Base-by-base conservation (phyloP, 2,797 vertebrate species). In the Crenuchus spilurus region DNA sequence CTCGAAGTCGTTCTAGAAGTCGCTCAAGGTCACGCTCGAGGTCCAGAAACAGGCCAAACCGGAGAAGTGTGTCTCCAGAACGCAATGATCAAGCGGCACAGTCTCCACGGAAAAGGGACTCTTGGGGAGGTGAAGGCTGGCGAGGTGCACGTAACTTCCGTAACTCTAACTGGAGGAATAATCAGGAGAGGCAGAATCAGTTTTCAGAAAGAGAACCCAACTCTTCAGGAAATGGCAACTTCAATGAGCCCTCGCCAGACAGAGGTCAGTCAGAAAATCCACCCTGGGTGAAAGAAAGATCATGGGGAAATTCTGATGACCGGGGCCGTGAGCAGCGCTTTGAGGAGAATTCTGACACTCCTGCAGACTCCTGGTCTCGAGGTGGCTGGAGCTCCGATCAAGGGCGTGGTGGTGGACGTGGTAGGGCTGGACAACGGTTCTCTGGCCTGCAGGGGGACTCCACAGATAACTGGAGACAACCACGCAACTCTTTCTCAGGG, bases 241-340 rank as follows among this genome's bases (percentile, higher is more conserved):
- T 71, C 1, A 52, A 90, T 13, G 94, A 94, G 63, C 82, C 84
- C 0, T 89, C 91, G 26, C 89, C 93, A 1, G 94, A 96, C 2
- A 92, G 88, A 75, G 81, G 80, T 72, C 93, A 88, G 80, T 92
- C 88, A 10, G 94, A 96, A 14, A 95, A 96, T 82, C 95, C 96
- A 0, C 97, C 89, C 61, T 98, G 97, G 97, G 91, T 97, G 16
- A 94, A 90, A 30, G 97, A 99, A 86, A 95, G 90, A 87, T 93
- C 90, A 61, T 93, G 93, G 66, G 78, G 87, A 0, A 87, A 89
- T 0, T 85, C 88, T 1, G 95, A 94, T 51, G 76, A 74, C 39
- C 88, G 88, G 78, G 90, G 86, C 66, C 91, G 90, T 83, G 90
- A 91, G 58, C 86, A 85, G 72, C 88, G 89, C 0, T 91, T 89